Conservation (phyloP, 2,113 vertebrate genomes). For the Heliornis fulica region DNA sequence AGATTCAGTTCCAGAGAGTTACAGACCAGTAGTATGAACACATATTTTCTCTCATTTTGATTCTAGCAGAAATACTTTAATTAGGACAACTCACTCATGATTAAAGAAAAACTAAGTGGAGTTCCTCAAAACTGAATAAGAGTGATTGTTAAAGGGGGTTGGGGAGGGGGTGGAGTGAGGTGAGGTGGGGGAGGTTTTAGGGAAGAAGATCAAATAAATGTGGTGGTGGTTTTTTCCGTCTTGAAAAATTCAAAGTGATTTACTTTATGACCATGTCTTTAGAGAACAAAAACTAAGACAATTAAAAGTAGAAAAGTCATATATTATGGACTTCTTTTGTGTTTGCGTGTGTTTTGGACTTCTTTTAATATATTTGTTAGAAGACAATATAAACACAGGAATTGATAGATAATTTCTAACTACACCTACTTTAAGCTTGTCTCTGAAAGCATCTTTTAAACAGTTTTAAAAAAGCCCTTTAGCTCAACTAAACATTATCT, state of each 20-base stretch:
- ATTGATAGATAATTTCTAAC: background rate
- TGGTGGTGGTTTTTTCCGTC: background rate
- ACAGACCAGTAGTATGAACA: background rate
- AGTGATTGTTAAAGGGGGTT: background rate
- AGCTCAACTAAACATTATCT: background rate
- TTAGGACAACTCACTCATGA: background rate
- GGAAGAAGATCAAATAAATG: background rate
- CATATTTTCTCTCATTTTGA: background rate
- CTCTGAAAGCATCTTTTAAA: background rate
- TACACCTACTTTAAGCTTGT: background rate
- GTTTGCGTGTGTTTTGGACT: background rate
- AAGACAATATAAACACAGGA: background rate
- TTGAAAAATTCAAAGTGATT: background rate
- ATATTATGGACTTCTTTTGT: background rate
- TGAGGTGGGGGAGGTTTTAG: too few species aligned
- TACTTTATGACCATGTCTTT: background rate
- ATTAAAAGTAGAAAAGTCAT: background rate
- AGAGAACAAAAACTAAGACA: background rate
- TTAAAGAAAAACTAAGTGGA: background rate
- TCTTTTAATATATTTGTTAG: background rate
- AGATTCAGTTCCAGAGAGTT: background rate
- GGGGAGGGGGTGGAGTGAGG: too few species aligned
- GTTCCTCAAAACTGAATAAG: background rate
- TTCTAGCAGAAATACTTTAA: background rate
- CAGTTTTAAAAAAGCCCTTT: background rate